These are phyloP conservation scores for Apteryx mantelli DNA, from an alignment of 2,113 vertebrate genomes.

Conservation along the genomic window DNA sequence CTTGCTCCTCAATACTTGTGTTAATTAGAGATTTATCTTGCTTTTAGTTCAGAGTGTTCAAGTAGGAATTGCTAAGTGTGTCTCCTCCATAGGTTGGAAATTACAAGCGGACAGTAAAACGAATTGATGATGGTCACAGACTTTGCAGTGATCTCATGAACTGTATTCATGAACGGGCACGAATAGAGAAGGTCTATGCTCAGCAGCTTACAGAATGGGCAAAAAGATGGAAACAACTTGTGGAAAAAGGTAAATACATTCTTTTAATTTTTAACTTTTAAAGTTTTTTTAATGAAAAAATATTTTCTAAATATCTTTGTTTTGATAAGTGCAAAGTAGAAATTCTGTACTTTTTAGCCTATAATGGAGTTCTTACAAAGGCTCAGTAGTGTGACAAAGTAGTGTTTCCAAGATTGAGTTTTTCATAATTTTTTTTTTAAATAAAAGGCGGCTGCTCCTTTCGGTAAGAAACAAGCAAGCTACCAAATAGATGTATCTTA, in stretches of 20 bases:
- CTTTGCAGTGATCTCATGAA: conserved; percentile 95
- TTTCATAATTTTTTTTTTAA: not conserved
- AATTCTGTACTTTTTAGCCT: not conserved
- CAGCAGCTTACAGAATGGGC: conserved; percentile 97
- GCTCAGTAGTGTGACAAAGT: not conserved
- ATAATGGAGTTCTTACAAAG: not conserved
- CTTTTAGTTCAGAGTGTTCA: not conserved
- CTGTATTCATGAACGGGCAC: conserved; percentile 92
- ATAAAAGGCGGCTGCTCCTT: not conserved
- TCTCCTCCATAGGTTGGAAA: conserved; percentile 86
- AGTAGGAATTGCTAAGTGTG: not conserved
- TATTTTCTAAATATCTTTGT: not conserved
- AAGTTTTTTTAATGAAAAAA: not conserved
- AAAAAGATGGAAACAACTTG: conserved; percentile 93
- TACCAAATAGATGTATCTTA: not conserved
- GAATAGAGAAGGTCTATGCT: conserved; percentile 94
- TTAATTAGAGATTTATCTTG: not conserved
- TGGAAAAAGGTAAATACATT: conserved; percentile 89
- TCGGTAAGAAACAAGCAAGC: too few relatives aligned
- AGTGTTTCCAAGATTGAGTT: not conserved
- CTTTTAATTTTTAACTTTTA: not conserved
- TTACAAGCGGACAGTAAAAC: conserved; percentile 93
- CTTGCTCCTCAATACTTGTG: not conserved
- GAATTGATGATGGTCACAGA: conserved; percentile 93
- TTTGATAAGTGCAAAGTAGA: conserved; percentile 18